Percentiles rank a stretch among this genome's conserved stretches.
Conservation (phyloP, 2,113 vertebrate species). For the Prochilodus magdalenae region DNA sequence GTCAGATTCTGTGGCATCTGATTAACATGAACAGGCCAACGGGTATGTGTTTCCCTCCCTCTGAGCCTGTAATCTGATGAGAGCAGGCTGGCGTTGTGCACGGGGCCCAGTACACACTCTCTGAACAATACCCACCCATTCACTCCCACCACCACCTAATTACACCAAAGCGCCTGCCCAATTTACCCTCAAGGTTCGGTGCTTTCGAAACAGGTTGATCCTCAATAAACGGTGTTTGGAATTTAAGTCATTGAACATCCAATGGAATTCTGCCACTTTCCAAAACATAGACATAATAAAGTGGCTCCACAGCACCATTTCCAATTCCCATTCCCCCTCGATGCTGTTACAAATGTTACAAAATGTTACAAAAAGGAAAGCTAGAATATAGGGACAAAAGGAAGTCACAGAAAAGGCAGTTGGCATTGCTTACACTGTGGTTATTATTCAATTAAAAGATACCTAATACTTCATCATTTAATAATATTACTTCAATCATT, state of each 20-base stretch:
- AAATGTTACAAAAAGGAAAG: too few species aligned
- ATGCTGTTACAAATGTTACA: too few species aligned
- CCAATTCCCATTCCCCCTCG: too few species aligned
- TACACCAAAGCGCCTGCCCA: not conserved
- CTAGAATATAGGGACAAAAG: not conserved
- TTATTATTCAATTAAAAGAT: not conserved
- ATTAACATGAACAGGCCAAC: slow-evolving; percentile 32
- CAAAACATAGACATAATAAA: not conserved
- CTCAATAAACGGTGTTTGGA: slow-evolving; percentile 17
- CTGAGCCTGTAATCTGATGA: slow-evolving; percentile 27
- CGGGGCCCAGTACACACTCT: not conserved
- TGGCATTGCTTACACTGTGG: not conserved
- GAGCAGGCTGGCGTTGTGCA: not conserved
- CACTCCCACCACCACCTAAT: not conserved
- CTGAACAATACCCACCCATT: slow-evolving; percentile 19
- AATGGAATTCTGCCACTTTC: not conserved
- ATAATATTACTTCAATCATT: too few species aligned
- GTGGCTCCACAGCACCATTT: not conserved
- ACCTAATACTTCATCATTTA: too few species aligned
- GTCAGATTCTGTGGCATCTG: not conserved
- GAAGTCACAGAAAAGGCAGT: not conserved
- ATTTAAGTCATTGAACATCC: not conserved
- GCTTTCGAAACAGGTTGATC: slow-evolving; percentile 31
- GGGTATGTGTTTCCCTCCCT: slow-evolving; percentile 4
- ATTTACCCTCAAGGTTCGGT: not conserved